Conservation (phyloP, 2,888 invertebrate genomes). For the Cheilosia vulpina region DNA sequence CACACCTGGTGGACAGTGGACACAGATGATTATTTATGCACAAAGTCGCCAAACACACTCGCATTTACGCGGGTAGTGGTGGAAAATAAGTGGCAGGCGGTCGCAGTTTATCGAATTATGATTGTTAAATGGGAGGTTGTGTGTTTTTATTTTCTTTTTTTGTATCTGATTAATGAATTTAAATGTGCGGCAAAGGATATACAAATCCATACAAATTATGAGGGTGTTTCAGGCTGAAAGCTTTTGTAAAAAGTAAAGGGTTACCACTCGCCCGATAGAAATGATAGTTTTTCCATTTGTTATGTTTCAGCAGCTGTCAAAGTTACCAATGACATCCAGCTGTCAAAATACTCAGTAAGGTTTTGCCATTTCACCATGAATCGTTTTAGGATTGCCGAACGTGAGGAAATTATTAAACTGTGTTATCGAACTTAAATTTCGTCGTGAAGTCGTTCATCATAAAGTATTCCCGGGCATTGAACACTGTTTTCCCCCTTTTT, state of each 20-base stretch:
- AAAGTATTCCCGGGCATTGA: too few species aligned
- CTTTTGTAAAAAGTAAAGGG: neutral
- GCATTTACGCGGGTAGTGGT: neutral
- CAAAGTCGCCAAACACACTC: slow-evolving; percentile 21
- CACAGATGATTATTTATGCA: slow-evolving; percentile 63
- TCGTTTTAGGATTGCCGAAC: too few species aligned
- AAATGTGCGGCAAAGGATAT: neutral
- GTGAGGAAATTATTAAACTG: too few species aligned
- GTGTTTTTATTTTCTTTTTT: neutral
- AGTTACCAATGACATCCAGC: too few species aligned
- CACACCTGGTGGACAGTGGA: slow-evolving; percentile 39
- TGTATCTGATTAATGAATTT: neutral
- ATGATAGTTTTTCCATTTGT: too few species aligned
- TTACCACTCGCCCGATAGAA: too few species aligned
- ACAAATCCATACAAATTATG: neutral
- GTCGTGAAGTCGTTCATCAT: too few species aligned
- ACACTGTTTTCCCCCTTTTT: too few species aligned
- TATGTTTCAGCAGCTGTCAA: too few species aligned
- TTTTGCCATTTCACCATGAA: too few species aligned
- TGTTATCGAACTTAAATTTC: too few species aligned
- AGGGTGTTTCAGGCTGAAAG: neutral
- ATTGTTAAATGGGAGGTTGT: slow-evolving; percentile 12
- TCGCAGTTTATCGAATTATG: slow-evolving; percentile 35
- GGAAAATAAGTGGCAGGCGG: neutral
- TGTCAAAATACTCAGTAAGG: too few species aligned